These are phyloP conservation scores for Rhinoderma darwinii DNA, from an alignment of 2,113 vertebrate species.

Conservation along the genomic window DNA sequence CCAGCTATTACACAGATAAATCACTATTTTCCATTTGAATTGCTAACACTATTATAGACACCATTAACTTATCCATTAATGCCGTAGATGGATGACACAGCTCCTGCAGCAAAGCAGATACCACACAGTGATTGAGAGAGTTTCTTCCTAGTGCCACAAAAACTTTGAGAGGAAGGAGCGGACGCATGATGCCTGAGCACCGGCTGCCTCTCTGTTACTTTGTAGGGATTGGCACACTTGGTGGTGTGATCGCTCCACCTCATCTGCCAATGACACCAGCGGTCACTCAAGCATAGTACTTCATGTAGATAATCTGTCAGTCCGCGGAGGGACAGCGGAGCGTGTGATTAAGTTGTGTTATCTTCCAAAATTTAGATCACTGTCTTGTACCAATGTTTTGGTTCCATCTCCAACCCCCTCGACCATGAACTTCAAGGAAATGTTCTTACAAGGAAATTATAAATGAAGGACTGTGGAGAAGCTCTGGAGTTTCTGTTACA, in stretches of 20 bases:
- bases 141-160: background rate
- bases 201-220: background rate
- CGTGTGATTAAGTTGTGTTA: background rate
- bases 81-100: constrained; percentile 17
- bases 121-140: background rate
- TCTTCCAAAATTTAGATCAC: background rate
- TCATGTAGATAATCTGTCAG: constrained; percentile 16
- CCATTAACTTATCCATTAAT: constrained; percentile 49
- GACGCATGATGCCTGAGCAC: background rate
- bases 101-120: background rate
- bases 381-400: background rate
- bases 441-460: background rate
- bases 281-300: background rate
- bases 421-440: background rate
- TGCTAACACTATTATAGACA: constrained; percentile 44
- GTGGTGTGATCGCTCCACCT: background rate
- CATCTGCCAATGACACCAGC: background rate
- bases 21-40: constrained; percentile 42
- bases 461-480: background rate
- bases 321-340: background rate
- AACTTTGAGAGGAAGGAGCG: background rate
- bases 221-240: background rate
- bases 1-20: constrained; percentile 17
- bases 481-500: background rate
- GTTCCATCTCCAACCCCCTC: background rate